A percentile compares a stretch with the other conserved stretches of the same genome.
Conservation (phyloP, 2,797 vertebrate species). For the Cynodonichthys magdalenae region DNA sequence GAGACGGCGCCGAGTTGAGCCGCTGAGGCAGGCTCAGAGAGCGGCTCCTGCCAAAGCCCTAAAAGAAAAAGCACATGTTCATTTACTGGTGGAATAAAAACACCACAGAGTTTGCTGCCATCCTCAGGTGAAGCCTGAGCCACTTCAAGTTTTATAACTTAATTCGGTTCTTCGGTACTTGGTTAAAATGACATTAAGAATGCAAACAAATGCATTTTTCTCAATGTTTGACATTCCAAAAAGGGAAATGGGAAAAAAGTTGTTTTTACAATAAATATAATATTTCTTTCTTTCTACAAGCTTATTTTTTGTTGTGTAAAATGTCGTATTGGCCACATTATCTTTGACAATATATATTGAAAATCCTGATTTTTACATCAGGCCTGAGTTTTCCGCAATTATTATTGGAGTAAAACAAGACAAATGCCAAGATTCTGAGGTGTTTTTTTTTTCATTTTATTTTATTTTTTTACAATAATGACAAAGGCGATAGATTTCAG, state of each 20-base stretch:
- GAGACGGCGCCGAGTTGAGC: slow-evolving; percentile 57
- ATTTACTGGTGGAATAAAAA: background rate
- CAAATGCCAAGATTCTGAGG: no score
- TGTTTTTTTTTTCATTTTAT: no score
- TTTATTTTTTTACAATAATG: background rate
- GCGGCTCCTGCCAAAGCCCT: slow-evolving; percentile 75
- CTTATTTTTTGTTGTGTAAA: no score
- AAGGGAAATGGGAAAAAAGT: no score
- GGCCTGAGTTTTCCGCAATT: no score
- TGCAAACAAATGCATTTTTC: background rate
- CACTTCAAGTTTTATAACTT: background rate
- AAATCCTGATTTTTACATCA: no score
- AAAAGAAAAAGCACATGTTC: slow-evolving; percentile 33
- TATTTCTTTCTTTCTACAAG: no score
- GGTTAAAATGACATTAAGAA: background rate
- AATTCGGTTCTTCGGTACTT: background rate
- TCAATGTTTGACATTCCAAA: background rate
- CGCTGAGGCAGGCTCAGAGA: slow-evolving; percentile 85
- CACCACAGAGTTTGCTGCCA: slow-evolving; percentile 69
- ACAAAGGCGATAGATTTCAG: background rate
- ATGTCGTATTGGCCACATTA: no score
- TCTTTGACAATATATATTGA: no score
- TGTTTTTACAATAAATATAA: no score
- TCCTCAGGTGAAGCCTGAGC: slow-evolving; percentile 52
- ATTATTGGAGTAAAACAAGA: no score